These are phyloP conservation scores for Psococerastis gibbosa DNA, from an alignment of 2,888 invertebrate species.

Conservation along the genomic window DNA sequence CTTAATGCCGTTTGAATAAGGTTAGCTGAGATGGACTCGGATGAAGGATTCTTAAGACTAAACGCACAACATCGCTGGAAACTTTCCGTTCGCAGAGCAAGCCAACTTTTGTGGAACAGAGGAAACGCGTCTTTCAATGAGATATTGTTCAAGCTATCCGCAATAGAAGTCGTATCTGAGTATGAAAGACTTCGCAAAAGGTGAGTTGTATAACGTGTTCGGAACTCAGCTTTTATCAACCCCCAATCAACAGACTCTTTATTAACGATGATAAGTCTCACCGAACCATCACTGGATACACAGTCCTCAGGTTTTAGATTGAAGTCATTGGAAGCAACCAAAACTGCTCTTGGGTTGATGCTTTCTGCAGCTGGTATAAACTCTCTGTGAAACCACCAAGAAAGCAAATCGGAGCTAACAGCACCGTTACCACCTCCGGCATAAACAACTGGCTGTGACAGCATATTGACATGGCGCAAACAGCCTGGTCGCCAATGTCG, in stretches of 20 bases:
- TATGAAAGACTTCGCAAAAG: constrained; percentile 18
- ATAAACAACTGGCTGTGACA: constrained; percentile 30
- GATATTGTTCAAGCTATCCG: constrained; percentile 21
- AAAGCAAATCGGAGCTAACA: constrained; percentile 27
- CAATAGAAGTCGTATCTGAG: constrained; percentile 17
- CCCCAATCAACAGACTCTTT: constrained; percentile 16
- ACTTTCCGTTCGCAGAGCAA: constrained; percentile 26
- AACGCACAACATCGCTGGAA: constrained; percentile 25
- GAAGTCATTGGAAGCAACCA: constrained; percentile 25
- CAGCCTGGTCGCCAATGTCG: constrained; percentile 28
- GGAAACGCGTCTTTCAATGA: constrained; percentile 29
- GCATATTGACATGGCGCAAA: constrained; percentile 28
- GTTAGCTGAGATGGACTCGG: constrained; percentile 2
- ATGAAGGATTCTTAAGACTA: neutral
- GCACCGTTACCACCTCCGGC: constrained; percentile 29
- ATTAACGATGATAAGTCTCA: constrained; percentile 18
- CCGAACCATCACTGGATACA: constrained; percentile 25
- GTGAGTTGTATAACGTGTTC: constrained; percentile 24
- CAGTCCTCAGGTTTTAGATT: constrained; percentile 24
- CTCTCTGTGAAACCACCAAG: constrained; percentile 31
- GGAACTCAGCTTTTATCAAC: constrained; percentile 24
- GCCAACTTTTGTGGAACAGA: constrained; percentile 28
- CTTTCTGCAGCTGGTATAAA: constrained; percentile 28
- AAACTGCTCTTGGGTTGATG: constrained; percentile 26
- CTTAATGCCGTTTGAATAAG: constrained; percentile 2